Conservation (phyloP, 2,113 vertebrate genomes). For the Machaerirhynchus nigripectus region DNA sequence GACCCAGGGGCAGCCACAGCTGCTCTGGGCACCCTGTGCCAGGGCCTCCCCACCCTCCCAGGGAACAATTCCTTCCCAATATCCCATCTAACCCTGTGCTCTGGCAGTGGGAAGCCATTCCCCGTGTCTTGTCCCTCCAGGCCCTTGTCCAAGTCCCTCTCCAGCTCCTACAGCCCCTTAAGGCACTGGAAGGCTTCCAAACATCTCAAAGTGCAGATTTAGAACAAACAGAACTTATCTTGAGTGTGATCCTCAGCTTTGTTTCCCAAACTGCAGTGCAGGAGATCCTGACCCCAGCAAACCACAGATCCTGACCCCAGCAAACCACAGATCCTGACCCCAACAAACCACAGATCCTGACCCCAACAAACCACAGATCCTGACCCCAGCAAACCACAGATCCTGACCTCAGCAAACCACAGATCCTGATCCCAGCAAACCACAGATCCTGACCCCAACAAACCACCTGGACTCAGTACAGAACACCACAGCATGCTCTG, state of each 20-base stretch:
- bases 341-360: background rate
- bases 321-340: background rate
- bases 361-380: background rate
- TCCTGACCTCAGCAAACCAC: too few species aligned
- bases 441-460: background rate
- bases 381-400: background rate
- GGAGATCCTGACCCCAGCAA: background rate
- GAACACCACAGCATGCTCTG: background rate
- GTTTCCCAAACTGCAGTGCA: background rate
- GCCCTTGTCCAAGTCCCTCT: background rate
- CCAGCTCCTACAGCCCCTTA: background rate
- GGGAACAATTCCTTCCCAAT: accelerated
- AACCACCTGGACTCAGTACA: background rate
- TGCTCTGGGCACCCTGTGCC: background rate
- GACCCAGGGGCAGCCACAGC: background rate
- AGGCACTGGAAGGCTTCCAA: background rate
- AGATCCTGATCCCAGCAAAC: too few species aligned
- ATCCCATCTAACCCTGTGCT: accelerated
- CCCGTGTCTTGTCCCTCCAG: background rate
- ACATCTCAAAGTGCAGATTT: background rate
- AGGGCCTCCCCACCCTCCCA: accelerated
- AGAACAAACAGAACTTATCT: background rate
- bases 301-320: background rate
- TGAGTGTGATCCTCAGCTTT: accelerated
- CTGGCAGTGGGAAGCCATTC: background rate